Evolutionary conservation across 2,797 vertebrate species (phyloP).

Genomic region (Xenopus petersii): DNA sequence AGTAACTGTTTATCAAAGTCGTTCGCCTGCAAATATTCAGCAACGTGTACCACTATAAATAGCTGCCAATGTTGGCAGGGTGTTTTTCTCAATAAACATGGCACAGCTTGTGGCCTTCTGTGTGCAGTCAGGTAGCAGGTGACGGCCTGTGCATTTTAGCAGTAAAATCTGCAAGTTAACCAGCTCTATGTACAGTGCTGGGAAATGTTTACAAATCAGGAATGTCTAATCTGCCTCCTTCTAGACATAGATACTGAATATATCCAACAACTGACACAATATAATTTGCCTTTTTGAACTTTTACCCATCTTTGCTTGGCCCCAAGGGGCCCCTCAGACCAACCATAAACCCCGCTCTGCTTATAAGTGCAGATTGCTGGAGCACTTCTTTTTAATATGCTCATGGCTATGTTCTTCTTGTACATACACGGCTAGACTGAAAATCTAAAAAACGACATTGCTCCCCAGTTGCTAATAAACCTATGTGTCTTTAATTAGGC

Average conservation of each 20-base stretch:
- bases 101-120: conserved; percentile 13
- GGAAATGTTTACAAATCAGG: too few relatives aligned
- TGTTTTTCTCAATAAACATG: background rate
- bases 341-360: background rate
- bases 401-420: background rate
- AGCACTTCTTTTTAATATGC: background rate
- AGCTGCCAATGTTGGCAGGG: background rate
- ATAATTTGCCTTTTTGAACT: too few relatives aligned
- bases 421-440: background rate
- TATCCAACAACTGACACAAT: too few relatives aligned
- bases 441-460: conserved; percentile 10
- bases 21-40: background rate
- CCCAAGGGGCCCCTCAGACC: too few relatives aligned
- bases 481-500: conserved; percentile 41
- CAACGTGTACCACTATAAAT: conserved; percentile 6
- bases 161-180: too few relatives aligned
- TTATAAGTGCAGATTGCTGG: conserved; percentile 11
- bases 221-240: too few relatives aligned
- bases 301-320: too few relatives aligned
- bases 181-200: too few relatives aligned
- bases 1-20: conserved; percentile 11
- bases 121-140: background rate
- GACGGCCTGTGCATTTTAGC: too few relatives aligned
- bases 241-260: too few relatives aligned
- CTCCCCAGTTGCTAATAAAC: background rate